Evolutionary conservation across 1,140 invertebrate genomes (phyloP).

Genomic region (Saccostrea echinata): DNA sequence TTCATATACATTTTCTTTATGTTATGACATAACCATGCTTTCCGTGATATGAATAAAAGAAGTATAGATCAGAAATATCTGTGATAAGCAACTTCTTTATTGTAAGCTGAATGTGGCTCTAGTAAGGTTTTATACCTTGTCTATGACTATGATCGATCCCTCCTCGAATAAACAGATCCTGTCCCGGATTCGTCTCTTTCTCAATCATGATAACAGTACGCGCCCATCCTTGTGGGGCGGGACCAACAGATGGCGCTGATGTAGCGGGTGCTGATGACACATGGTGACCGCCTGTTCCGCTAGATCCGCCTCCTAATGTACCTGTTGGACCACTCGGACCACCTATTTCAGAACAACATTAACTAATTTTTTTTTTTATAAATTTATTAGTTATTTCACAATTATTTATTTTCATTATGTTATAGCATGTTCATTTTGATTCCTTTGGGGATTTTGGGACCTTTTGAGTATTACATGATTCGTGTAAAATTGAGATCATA

Average conservation of each 20-base stretch:
- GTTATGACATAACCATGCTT: too few species aligned
- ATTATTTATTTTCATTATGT: too few species aligned
- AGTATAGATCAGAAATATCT: too few species aligned
- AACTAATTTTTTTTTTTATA: not conserved
- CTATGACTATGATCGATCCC: conserved; percentile 75
- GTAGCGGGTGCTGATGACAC: not conserved
- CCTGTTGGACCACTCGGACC: not conserved
- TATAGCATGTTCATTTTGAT: too few species aligned
- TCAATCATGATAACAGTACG: conserved; percentile 79
- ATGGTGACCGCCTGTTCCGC: not conserved
- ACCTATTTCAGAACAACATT: not conserved
- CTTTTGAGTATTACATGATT: too few species aligned
- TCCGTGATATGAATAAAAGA: too few species aligned
- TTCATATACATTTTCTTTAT: too few species aligned
- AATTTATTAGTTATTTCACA: too few species aligned
- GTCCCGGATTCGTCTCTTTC: conserved; percentile 77
- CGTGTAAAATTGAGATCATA: too few species aligned
- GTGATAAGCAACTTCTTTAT: too few species aligned
- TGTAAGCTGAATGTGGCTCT: too few species aligned
- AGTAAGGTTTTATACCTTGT: conserved; percentile 47
- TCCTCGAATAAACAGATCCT: conserved; percentile 81
- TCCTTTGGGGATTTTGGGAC: too few species aligned
- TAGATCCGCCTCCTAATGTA: not conserved
- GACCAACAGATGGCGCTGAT: conserved; percentile 28
- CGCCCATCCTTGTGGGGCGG: conserved; percentile 49